Conservation (phyloP, 1,140 invertebrate species). For the Brachionus manjavacas region DNA sequence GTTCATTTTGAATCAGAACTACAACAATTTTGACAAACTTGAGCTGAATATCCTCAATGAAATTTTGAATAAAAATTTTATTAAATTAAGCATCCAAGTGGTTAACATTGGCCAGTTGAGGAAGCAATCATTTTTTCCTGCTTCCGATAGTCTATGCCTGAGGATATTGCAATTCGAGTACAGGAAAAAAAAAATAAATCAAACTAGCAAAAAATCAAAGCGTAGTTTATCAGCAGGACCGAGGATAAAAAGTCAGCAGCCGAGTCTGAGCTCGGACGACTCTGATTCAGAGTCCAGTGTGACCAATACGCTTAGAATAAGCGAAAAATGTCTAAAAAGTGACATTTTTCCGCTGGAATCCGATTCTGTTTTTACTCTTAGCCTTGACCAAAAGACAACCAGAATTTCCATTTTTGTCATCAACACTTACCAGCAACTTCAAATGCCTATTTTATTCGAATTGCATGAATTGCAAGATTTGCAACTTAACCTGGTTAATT, state of each 20-base stretch:
- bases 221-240: neutral
- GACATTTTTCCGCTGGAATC: neutral
- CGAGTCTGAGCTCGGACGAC: neutral
- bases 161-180: neutral
- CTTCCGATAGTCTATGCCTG: neutral
- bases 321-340: neutral
- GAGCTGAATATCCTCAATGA: neutral
- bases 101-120: neutral
- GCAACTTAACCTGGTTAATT: neutral
- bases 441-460: constrained; percentile 4
- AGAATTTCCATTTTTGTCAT: neutral
- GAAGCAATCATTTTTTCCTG: neutral
- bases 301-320: neutral
- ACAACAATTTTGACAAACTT: neutral
- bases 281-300: neutral
- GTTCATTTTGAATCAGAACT: neutral
- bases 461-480: neutral
- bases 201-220: neutral
- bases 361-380: neutral
- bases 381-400: neutral
- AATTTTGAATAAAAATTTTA: constrained; percentile 6
- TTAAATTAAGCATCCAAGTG: neutral
- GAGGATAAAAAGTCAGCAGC: neutral
- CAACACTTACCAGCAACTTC: neutral
- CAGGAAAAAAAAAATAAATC: neutral